A percentile compares a stretch with the other conserved stretches of the same genome.
phyloP scores from a whole-genome alignment of 2,797 vertebrate species.

The Liparis tanakae region DNA sequence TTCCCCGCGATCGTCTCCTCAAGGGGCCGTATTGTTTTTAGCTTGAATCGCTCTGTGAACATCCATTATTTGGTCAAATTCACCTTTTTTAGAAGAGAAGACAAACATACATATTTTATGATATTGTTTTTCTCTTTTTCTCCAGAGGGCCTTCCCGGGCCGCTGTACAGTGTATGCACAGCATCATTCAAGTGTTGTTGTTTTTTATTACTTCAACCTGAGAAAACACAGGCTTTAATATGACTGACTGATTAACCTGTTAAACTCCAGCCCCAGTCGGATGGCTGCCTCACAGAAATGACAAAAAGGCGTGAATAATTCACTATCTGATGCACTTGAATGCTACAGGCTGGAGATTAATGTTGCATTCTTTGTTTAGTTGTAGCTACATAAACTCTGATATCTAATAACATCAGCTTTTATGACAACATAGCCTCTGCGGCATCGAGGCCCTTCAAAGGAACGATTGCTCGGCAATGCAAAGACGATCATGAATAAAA shows the following conservation, averaged over 20 bases:
- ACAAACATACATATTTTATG: slow-evolving; percentile 85
- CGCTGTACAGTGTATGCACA: slow-evolving; percentile 20
- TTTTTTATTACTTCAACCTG: slow-evolving; percentile 45
- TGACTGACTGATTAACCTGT: slow-evolving; percentile 56
- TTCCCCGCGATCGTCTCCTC: slow-evolving; percentile 66
- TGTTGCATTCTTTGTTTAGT: slow-evolving; percentile 55
- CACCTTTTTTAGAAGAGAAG: slow-evolving; percentile 76
- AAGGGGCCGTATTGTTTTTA: slow-evolving; percentile 63
- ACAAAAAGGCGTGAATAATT: slow-evolving; percentile 61
- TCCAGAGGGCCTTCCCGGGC: slow-evolving; percentile 65
- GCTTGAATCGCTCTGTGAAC: slow-evolving; percentile 73
- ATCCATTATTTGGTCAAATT: slow-evolving; percentile 83
- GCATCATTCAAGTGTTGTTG: slow-evolving; percentile 45
- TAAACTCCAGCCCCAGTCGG: slow-evolving; percentile 36
- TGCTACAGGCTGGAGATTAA: slow-evolving; percentile 49
- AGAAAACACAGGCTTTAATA: slow-evolving; percentile 29
- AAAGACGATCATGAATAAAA: slow-evolving; percentile 29
- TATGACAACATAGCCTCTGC: slow-evolving; percentile 33
- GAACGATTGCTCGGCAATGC: background rate
- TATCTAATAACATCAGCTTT: slow-evolving; percentile 47
- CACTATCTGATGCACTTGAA: slow-evolving; percentile 35
- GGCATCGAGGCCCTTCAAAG: slow-evolving; percentile 16
- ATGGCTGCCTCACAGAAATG: slow-evolving; percentile 40
- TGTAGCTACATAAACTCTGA: slow-evolving; percentile 57
- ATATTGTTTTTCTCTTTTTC: slow-evolving; percentile 76